A percentile compares a stretch with the other conserved stretches of the same genome.
phyloP scores from a whole-genome alignment of 1,140 invertebrate genomes.

The Meloidogyne floridensis region DNA sequence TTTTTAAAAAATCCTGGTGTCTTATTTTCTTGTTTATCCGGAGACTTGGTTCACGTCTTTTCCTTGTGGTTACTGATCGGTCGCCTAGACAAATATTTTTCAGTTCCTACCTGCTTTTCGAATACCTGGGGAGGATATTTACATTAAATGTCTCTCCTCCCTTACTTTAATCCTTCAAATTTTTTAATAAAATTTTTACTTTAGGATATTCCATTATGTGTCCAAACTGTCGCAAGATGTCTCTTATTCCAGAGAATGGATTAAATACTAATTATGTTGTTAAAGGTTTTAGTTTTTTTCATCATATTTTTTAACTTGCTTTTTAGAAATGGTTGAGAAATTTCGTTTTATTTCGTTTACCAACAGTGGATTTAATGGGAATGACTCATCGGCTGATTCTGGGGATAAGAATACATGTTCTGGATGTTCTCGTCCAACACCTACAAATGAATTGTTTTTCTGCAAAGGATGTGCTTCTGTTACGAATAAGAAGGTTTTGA shows the following conservation, averaged over 20 bases:
- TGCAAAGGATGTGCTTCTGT: neutral
- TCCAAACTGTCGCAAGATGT: conserved; percentile 21
- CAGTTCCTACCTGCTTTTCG: too few species aligned
- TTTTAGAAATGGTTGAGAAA: conserved; percentile 28
- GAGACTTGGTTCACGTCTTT: too few species aligned
- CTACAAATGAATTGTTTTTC: conserved; percentile 14
- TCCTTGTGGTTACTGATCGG: too few species aligned
- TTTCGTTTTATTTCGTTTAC: conserved; percentile 4
- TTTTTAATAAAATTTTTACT: neutral
- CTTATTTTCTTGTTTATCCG: too few species aligned
- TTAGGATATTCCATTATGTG: conserved; percentile 14
- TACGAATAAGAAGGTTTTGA: neutral
- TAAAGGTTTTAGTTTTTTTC: conserved; percentile 14
- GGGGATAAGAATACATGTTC: neutral
- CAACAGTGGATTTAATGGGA: neutral
- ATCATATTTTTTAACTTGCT: neutral
- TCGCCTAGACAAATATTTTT: too few species aligned
- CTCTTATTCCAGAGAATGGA: conserved; percentile 2
- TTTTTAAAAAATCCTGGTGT: too few species aligned
- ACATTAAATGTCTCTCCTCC: too few species aligned
- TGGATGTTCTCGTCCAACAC: neutral
- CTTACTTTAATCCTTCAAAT: too few species aligned
- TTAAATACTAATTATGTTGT: conserved; percentile 20
- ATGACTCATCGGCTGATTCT: neutral
- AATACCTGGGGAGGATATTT: too few species aligned